These are phyloP conservation scores for Cheilosia vulpina DNA, from an alignment of 2,888 invertebrate genomes.

Conservation along the genomic window DNA sequence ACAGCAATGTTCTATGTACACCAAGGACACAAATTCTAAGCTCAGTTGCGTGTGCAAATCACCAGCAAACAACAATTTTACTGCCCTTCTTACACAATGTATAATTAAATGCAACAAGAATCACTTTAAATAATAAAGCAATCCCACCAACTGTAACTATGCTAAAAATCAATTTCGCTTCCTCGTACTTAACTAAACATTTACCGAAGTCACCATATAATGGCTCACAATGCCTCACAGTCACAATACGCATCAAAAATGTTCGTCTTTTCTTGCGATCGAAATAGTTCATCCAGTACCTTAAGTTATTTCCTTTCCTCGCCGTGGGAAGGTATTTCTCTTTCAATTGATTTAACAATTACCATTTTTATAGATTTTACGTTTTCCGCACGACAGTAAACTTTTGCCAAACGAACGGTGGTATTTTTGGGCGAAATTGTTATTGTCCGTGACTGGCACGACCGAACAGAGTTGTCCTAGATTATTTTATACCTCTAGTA, in stretches of 20 bases:
- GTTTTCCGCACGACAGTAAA: slow-evolving; percentile 42
- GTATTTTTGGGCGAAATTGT: slow-evolving; percentile 62
- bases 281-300: neutral
- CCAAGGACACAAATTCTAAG: neutral
- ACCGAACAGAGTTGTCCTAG: slow-evolving; percentile 37
- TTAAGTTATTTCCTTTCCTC: neutral
- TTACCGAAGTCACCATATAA: neutral
- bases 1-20: neutral
- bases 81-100: neutral
- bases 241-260: slow-evolving; percentile 9
- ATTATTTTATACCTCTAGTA: slow-evolving; percentile 10
- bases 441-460: slow-evolving; percentile 67
- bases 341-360: slow-evolving; percentile 65
- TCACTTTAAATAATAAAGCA: slow-evolving; percentile 16
- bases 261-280: neutral
- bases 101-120: neutral
- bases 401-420: slow-evolving; percentile 29
- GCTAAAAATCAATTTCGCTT: slow-evolving; percentile 24
- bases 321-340: slow-evolving; percentile 1
- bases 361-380: slow-evolving; percentile 30
- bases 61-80: slow-evolving; percentile 10
- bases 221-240: neutral
- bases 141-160: slow-evolving; percentile 10
- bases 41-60: slow-evolving; percentile 17
- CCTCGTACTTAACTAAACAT: slow-evolving; percentile 1